Base-by-base conservation (phyloP, 2,888 invertebrate species). In the Epirrhoe alternata region DNA sequence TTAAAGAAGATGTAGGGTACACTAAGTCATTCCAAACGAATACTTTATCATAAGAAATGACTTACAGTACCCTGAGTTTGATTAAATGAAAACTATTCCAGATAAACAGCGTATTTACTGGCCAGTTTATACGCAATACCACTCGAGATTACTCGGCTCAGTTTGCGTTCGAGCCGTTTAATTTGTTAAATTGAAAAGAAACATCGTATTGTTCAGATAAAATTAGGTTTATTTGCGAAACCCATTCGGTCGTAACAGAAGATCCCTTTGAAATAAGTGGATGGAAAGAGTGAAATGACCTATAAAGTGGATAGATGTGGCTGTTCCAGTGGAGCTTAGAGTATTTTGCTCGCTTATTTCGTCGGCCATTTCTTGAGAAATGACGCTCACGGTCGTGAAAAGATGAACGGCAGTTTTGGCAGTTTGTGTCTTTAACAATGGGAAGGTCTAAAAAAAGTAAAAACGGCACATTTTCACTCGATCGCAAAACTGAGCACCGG, bases 161-260 rank as follows among this genome's bases (percentile, higher is more conserved):
- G 73, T 75, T 75, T 76, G 76, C 72, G 74, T 71, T 74, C 76
- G 81, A 75, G 75, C 74, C 77, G 82, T 87, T 87, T 88, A 90
- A 90, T 92, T 89, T 90, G 88, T 88, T 88, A 90, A 91, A 92
- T 92, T 90, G 91, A 88, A 91, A 91, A 89, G 90, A 90, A 90
- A 89, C 89, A 88, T 88, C 83, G 86, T 83, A 88, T 87, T 89
- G 86, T 88, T 86, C 85, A 76, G 83, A 84, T 83, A 81, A 83
- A 87, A 90, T 90, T 90, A 90, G 87, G 90, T 89, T 88, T 90
- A 89, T 90, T 90, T 88, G 86, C 83, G 87, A 84, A 87, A 88
- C 86, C 84, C 87, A 87, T 84, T 86, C 86, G 87, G 80, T 89
- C 89, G 90, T 90, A 88, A 89, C 84, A 75, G 81, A 78, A 82